Evolutionary conservation across 2,888 invertebrate genomes (phyloP), one percentile per base, ranked within the genome.

Genomic region (Xanthorhoe spadicearia): DNA sequence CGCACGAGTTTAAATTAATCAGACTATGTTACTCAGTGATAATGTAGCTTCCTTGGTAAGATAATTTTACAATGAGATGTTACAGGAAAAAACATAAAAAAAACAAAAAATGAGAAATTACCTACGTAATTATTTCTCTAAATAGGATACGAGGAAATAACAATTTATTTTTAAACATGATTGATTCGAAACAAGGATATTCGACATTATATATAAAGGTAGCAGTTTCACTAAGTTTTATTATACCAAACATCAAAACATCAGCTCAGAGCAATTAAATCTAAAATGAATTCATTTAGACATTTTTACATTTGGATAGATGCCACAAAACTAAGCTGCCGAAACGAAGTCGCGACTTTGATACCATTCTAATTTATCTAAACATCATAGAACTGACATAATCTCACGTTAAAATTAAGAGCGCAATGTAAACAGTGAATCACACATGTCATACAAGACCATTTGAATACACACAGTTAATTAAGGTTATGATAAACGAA

Each of bases 401-500:
- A 67, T 43, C 32, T 57, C 38, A 35, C 62, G 63, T 46, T 46
- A 61, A 49, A 68, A 66, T 70, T 63, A 64, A 62, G 51, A 60
- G 48, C 51, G 56, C 51, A 32, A 32, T 65, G 64, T 70, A 69
- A 69, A 70, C 74, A 77, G 83, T 85, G 85, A 86, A 82, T 88
- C 86, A 87, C 77, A 78, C 74, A 77, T 74, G 77, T 81, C 77
- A 81, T 78, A 74, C 74, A 78, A 86, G 82, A 65, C 66, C 61
- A 73, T 67, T 71, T 68, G 64, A 67, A 69, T 54, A 55, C 54
- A 80, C 68, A 69, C 51, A 63, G 65, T 89, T 90, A 92, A 92
- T 92, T 92, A 92, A 90, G 89, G 89, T 85, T 92, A 90, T 87
- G 83, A 83, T 85, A 86, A 89, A 87, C 84, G 81, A 87, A 89